Evolutionary conservation across 2,113 vertebrate species (phyloP).

Genomic region (Toxotes chatareus): DNA sequence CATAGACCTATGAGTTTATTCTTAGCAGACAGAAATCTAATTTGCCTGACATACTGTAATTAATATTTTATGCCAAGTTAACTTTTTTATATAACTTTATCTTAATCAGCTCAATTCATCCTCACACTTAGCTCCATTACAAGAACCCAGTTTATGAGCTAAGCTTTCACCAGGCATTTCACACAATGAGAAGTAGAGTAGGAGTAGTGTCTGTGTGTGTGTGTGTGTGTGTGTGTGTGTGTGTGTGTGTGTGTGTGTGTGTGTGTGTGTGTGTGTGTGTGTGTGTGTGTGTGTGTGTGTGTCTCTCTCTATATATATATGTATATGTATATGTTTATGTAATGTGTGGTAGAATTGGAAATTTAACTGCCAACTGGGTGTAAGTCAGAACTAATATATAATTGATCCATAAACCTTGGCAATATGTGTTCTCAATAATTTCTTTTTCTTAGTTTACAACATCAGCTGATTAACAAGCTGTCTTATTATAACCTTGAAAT

Average conservation of each 20-base stretch:
- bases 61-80: constrained; percentile 1
- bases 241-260: no score
- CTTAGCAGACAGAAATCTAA: constrained; percentile 17
- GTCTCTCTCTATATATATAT: no score
- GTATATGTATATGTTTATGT: no score
- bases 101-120: not conserved
- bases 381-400: not conserved
- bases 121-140: not conserved
- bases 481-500: not conserved
- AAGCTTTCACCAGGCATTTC: not conserved
- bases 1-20: constrained; percentile 31
- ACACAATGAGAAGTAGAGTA: not conserved
- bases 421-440: not conserved
- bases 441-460: not conserved
- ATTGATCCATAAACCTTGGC: not conserved
- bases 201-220: no score
- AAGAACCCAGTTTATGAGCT: not conserved
- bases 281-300: no score
- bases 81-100: not conserved
- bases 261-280: no score
- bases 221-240: no score
- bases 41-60: constrained; percentile 2
- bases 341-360: not conserved
- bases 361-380: not conserved
- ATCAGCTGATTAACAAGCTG: no score